Evolutionary conservation across 1,140 invertebrate species (phyloP), one percentile per base, ranked within the genome.

Genomic region (Copidosoma floridanum): DNA sequence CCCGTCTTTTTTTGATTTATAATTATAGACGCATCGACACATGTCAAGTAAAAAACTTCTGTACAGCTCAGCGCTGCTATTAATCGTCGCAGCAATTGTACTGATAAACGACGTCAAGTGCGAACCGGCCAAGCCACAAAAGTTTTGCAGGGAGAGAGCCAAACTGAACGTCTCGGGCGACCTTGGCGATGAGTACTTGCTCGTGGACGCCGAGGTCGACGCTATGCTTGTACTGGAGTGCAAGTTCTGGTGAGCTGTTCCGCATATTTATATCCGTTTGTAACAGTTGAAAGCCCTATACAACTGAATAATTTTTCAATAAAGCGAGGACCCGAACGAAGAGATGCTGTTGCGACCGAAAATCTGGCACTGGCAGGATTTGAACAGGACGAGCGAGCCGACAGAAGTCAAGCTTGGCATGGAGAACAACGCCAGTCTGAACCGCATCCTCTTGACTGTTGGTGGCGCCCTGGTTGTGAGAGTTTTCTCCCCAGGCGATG

Each of bases 311-410:
- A n/a, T n/a, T n/a, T n/a, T n/a, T n/a, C n/a, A n/a, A n/a, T n/a
- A 58, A 5, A 41, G 18, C 5, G 32, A 41, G 32, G 59, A 66
- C 8, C 64, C 76, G 11, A 66, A 77, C 52, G 66, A 77, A 16
- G n/a, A n/a, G n/a, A n/a, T n/a, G n/a, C n/a, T n/a, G n/a, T n/a
- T n/a, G n/a, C n/a, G n/a, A n/a, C n/a, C n/a, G n/a, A 84, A 80
- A 74, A 73, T 82, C 37, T 84, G 82, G 83, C 83, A 75, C 57
- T 77, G 75, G 68, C 73, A 82, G 65, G 73, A 83, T 69, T 64
- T 66, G 1, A 68, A 78, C 26, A 67, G 70, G 57, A 67, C 58
- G 47, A 46, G 29, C 0, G 16, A 63, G 0, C 67, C 77, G 35
- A 65, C 62, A 24, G 81, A 82, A 71, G 71, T 84, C 1, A 63